Evolutionary conservation across 2,888 invertebrate species (phyloP), one percentile per base, ranked within the genome.

Genomic region (Cephus rjabovi): DNA sequence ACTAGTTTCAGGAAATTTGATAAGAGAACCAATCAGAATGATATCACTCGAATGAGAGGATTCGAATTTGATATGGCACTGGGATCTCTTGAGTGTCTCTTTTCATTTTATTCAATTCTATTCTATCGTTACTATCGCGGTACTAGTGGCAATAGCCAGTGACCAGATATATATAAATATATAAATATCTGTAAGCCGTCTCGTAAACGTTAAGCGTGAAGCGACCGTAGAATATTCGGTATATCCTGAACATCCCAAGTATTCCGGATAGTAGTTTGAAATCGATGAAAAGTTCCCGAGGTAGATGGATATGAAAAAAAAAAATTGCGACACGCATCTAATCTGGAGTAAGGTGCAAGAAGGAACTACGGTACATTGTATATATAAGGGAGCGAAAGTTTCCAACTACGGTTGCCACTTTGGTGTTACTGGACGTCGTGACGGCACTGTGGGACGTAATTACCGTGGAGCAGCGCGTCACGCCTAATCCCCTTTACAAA

Each of bases 401-500:
- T 23, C 56, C 56, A 56, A 23, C 56, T 23, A 56, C 15, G 56
- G 56, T 56, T 6, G 56, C 56, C 56, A 56, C 56, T 23, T 56
- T 56, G 56, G 56, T 56, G 56, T 56, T 56, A 56, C 56, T 56
- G 56, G 56, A 56, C 56, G 56, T 56, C 23, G 56, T 56, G 56
- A 56, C 56, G 56, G 56, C 56, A 56, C 56, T 56, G 23, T 23
- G 56, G 9, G 56, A 77, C 82, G 84, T 87, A 88, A 87, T 88
- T 88, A 88, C 84, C 84, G 83, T 80, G 84, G 82, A 83, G 85
- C 83, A 56, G 81, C 78, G 81, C 79, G 82, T 79, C 84, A 80
- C 82, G 83, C 84, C 85, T 88, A 86, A 88, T 88, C 83, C 83
- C 85, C 85, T 88, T 88, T 84, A 85, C 87, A 85, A 87, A 87